Percentiles rank a stretch among this genome's conserved stretches.
Evolutionary conservation across 2,888 invertebrate genomes (phyloP).

Genomic region (Selenia dentaria): DNA sequence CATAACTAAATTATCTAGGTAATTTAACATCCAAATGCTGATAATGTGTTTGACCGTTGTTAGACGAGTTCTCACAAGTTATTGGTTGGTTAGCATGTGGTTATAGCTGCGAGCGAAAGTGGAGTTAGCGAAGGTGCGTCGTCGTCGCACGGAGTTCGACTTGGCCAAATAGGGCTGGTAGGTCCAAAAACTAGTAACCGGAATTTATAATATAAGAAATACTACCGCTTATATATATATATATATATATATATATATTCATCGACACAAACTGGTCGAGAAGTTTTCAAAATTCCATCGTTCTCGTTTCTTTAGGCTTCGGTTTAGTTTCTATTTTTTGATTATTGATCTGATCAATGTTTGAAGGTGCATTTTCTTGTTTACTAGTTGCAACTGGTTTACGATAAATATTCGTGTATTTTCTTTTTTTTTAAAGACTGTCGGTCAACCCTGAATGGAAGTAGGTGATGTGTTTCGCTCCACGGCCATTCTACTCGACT

Average conservation of each 20-base stretch:
- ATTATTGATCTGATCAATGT: no score
- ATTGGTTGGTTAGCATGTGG: slow-evolving; percentile 36
- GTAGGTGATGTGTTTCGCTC: slow-evolving; percentile 70
- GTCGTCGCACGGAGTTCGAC: slow-evolving; percentile 27
- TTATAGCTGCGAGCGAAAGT: slow-evolving; percentile 68
- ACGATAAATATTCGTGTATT: no score
- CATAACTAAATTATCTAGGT: slow-evolving; percentile 22
- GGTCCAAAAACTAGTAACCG: slow-evolving; percentile 21
- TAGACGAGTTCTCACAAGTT: slow-evolving; percentile 21
- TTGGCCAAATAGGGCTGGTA: slow-evolving; percentile 34
- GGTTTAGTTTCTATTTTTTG: no score
- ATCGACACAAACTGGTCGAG: neutral
- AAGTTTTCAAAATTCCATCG: no score
- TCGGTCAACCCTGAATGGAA: slow-evolving; percentile 36
- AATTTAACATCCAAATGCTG: slow-evolving; percentile 21
- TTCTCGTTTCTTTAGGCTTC: no score
- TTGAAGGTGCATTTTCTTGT: no score
- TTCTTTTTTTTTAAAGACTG: no score
- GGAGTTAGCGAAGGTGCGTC: slow-evolving; percentile 40
- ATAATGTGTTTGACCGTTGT: slow-evolving; percentile 24
- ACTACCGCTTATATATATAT: no score
- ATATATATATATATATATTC: slow-evolving; percentile 3
- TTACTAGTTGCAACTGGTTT: no score
- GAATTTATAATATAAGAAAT: neutral
- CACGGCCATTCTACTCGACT: slow-evolving; percentile 51